Percentiles rank a stretch among this genome's conserved stretches.
Conservation (phyloP, 2,113 vertebrate species). For the Oreochromis tanganicae region DNA sequence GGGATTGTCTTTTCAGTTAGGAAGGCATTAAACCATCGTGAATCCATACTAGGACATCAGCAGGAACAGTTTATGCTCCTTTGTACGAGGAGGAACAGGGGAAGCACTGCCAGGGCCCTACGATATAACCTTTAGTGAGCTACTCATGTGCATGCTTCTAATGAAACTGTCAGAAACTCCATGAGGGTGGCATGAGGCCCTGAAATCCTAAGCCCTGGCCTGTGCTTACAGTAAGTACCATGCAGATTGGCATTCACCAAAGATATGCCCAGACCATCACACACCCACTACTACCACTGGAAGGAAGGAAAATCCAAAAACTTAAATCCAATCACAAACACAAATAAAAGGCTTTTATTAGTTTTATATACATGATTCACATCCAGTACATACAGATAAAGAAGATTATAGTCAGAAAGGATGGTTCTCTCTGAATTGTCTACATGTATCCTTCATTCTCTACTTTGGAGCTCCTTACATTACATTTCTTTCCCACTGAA, state of each 20-base stretch:
- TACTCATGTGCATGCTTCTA: neutral
- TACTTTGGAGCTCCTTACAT: neutral
- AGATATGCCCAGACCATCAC: neutral
- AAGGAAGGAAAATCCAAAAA: neutral
- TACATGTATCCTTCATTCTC: neutral
- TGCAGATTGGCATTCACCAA: neutral
- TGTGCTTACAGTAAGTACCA: neutral
- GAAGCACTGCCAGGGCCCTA: neutral
- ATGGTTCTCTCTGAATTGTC: neutral
- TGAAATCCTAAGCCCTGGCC: neutral
- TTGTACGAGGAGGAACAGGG: neutral
- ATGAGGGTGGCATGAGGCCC: neutral
- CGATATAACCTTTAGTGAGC: neutral
- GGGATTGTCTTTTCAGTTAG: no score
- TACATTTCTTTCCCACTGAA: slow-evolving; percentile 13
- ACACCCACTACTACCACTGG: neutral
- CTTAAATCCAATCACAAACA: neutral
- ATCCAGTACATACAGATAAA: neutral
- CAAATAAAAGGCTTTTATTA: neutral
- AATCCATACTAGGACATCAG: neutral
- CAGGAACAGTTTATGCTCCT: neutral
- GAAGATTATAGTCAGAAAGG: neutral
- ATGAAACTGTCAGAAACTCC: neutral
- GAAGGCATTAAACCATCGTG: no score
- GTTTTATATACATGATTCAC: neutral